Base-by-base conservation (phyloP, 2,888 invertebrate genomes). In the Acanthosoma haemorrhoidale region DNA sequence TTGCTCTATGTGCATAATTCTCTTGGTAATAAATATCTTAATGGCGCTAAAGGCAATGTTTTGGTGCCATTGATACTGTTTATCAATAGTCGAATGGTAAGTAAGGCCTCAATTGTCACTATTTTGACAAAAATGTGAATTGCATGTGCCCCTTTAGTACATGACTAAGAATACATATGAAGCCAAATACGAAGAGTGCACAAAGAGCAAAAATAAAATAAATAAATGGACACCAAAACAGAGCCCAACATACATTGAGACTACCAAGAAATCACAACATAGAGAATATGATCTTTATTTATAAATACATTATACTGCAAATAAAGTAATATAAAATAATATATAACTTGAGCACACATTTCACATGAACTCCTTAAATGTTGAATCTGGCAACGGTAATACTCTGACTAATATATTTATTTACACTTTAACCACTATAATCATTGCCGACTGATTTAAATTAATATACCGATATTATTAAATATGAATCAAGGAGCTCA, bases 41-140 rank as follows among this genome's bases (percentile, higher is more conserved):
- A 80, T 79, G 84, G 86, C 85, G 83, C 81, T 84, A 86, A 83
- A 84, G 83, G 84, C 84, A 84, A 83, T 84, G 86, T 85, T 86
- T 86, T 86, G 86, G 86, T 85, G 84, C 84, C 83, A 83, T 80
- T 77, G 21, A 29, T 57, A 51, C 21, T 18, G 29, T n/a, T 51
- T 25, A 13, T 13, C 13, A n/a, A 51, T 51, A 51, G 13, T 43
- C 3, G 21, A 21, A 43, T 43, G 2, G 21, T 43, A 43, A 25
- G 16, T n/a, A 51, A 25, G n/a, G 29, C 21, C 25, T 51, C n/a
- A 25, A 25, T n/a, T 25, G 5, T 51, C 18, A 51, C 13, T 9
- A 51, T 6, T 25, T 25, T 21, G 16, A 51, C 21, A 21, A 13
- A 25, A 51, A 25, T 51, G 25, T 51, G 9, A 25, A 51, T 51